Percentiles rank a stretch among this genome's conserved stretches.
These are phyloP conservation scores for Ischnus inquisitorius DNA, from an alignment of 2,888 invertebrate species.

Conservation along the genomic window DNA sequence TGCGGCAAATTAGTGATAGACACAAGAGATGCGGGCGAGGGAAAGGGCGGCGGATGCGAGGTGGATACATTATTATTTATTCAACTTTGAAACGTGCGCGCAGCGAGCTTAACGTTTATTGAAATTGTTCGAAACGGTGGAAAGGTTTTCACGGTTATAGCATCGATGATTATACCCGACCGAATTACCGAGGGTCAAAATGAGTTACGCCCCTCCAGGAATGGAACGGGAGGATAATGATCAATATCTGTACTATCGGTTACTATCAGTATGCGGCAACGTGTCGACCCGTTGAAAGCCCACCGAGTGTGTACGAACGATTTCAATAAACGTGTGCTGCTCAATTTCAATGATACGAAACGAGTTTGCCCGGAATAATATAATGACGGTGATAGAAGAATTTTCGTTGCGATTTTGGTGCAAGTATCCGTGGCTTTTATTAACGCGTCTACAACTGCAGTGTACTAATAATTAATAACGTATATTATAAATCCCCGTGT, in stretches of 20 bases:
- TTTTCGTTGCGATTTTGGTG: constrained; percentile 25
- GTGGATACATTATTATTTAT: constrained; percentile 57
- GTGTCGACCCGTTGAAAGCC: constrained; percentile 21
- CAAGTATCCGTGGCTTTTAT: constrained; percentile 34
- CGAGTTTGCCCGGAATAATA: constrained; percentile 48
- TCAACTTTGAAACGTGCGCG: constrained; percentile 51
- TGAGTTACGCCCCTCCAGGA: constrained; percentile 49
- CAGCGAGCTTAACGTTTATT: constrained; percentile 34
- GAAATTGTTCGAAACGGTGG: constrained; percentile 44
- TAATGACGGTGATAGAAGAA: constrained; percentile 27
- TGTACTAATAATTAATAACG: constrained; percentile 30
- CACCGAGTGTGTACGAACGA: constrained; percentile 44
- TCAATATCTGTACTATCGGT: constrained; percentile 57
- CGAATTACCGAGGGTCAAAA: constrained; percentile 62
- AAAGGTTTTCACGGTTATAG: constrained; percentile 50
- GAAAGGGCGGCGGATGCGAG: too few relatives aligned
- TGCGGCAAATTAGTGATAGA: constrained; percentile 46
- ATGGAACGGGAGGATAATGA: constrained; percentile 58
- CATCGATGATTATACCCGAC: constrained; percentile 64
- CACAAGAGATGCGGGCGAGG: neutral
- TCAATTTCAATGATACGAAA: constrained; percentile 60
- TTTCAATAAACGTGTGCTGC: constrained; percentile 63
- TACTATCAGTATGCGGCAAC: constrained; percentile 57
- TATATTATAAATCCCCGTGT: neutral
- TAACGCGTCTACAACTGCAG: constrained; percentile 9